Base-by-base conservation (phyloP, 2,797 vertebrate genomes). In the Macropodus opercularis region DNA sequence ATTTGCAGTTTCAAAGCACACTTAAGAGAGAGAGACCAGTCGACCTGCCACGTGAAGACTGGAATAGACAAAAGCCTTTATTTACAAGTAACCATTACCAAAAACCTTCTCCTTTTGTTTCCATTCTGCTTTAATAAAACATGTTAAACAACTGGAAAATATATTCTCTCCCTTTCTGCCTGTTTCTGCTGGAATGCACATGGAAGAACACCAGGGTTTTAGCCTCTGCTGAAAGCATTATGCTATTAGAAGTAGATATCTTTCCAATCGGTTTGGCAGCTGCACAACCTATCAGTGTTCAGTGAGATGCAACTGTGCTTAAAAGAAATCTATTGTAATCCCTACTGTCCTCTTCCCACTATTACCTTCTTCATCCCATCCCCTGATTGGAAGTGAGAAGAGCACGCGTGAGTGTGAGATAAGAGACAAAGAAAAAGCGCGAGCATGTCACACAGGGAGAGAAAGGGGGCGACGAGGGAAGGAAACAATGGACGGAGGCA, bases 281-380 rank as follows among this genome's bases (percentile, higher is more conserved):
- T 54, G 65, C 77, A 64, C 84, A 75, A 77, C 75, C 72, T 82
- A 85, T 86, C 84, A 76, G 85, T 85, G 89, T 79, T 89, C 84
- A 86, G 63, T 81, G 84, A 87, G 85, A 90, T 83, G 87, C 76
- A 82, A 88, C 84, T 81, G 81, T 69, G 75, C 83, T 75, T 86
- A 32, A 75, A 82, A 81, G 72, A 86, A 84, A 85, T 81, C 87
- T 80, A 90, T 92, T 90, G 84, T 85, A 84, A 91, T 90, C 83
- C 81, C 78, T 76, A 69, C 80, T 75, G 68, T 84, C 79, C 75
- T 74, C 75, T 83, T 81, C 62, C 61, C 34, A 58, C 84, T 83
- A 89, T 87, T 85, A 80, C 84, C 67, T 77, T 77, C 79, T 90
- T 88, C 87, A 81, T 86, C 75, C 83, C 44, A 39, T 49, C 40